phyloP scores from a whole-genome alignment of 2,113 vertebrate genomes.

The Ceyx melanurus region DNA sequence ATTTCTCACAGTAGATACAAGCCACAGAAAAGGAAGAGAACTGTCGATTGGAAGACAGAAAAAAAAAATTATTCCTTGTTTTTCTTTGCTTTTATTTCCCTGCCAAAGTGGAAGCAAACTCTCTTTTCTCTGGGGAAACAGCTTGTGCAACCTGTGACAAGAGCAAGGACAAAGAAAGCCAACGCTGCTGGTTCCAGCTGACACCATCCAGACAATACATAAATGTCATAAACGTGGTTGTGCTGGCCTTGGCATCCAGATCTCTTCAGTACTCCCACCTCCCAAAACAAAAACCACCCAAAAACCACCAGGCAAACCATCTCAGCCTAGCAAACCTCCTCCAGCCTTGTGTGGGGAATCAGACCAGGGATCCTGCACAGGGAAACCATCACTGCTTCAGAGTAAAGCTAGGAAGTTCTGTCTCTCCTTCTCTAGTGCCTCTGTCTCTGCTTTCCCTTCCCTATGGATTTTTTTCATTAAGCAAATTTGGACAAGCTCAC shows the following conservation, averaged over 20 bases:
- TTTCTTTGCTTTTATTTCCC: background rate
- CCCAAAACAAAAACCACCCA: background rate
- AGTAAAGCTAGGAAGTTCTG: background rate
- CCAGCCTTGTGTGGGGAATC: background rate
- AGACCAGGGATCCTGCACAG: background rate
- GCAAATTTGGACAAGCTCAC: background rate
- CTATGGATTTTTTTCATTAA: background rate
- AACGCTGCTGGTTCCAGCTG: background rate
- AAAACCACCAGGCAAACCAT: background rate
- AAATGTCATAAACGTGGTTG: background rate
- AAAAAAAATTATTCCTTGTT: background rate
- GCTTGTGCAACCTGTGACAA: background rate
- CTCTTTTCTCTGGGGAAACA: background rate
- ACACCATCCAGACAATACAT: background rate
- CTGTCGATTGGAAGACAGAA: background rate
- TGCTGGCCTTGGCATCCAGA: background rate
- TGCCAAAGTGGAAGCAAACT: background rate
- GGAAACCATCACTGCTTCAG: background rate
- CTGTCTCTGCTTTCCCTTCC: background rate
- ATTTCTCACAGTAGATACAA: background rate
- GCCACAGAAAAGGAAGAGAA: background rate
- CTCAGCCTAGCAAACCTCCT: background rate
- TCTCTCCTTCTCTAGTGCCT: background rate
- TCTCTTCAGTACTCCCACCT: background rate
- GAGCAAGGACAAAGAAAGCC: background rate